phyloP scores from a whole-genome alignment of 2,888 invertebrate species.

The Molorchus minor region DNA sequence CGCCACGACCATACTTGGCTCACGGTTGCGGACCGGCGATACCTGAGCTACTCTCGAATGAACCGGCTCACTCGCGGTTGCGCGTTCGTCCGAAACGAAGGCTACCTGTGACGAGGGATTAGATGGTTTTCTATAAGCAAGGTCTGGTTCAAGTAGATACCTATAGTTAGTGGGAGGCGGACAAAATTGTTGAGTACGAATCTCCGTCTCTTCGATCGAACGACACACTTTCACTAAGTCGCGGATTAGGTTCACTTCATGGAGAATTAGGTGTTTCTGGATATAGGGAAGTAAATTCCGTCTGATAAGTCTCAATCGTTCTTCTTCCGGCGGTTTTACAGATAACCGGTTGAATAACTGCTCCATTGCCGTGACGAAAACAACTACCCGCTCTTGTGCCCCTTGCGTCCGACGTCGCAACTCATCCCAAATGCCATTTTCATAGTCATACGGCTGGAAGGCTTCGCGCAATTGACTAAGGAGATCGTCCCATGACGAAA shows the following conservation, averaged over 20 bases:
- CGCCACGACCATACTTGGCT: background rate
- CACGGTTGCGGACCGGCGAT: background rate
- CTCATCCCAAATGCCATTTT: too few species aligned
- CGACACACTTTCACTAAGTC: background rate
- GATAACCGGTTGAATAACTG: background rate
- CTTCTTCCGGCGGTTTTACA: background rate
- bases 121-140: conserved; percentile 19
- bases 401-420: background rate
- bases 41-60: background rate
- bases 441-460: too few species aligned
- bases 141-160: conserved; percentile 20
- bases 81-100: background rate
- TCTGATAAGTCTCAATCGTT: conserved; percentile 16
- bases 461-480: background rate
- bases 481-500: conserved; percentile 17
- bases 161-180: conserved; percentile 11
- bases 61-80: background rate
- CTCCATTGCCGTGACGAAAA: background rate
- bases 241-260: background rate
- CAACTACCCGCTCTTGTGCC: background rate
- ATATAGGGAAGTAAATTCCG: conserved; percentile 17
- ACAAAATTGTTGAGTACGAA: background rate
- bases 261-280: background rate
- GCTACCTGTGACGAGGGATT: background rate
- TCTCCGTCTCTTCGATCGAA: background rate